Evolutionary conservation across 2,113 vertebrate genomes (phyloP).

Genomic region (Glareola pratincola): DNA sequence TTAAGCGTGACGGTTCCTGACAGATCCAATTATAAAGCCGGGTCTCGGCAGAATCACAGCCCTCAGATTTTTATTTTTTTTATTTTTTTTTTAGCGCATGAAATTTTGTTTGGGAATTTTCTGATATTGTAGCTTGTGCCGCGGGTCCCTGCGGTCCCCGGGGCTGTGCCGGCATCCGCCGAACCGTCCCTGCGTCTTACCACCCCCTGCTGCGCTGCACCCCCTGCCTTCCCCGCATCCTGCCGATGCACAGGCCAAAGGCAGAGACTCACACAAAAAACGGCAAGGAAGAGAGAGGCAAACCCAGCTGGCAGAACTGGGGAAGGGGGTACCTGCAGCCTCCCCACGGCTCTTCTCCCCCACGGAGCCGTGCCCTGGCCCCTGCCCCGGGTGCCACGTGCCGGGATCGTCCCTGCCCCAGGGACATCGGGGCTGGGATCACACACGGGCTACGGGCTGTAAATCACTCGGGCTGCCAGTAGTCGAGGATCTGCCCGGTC

Average conservation of each 20-base stretch:
- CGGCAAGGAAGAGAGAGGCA: too few species aligned
- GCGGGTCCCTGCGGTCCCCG: fast-evolving
- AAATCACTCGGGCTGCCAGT: not conserved
- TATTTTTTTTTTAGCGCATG: not conserved
- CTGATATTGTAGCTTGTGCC: not conserved
- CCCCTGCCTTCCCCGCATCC: not conserved
- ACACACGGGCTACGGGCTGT: fast-evolving
- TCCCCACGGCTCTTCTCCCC: not conserved
- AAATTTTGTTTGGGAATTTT: constrained; percentile 33
- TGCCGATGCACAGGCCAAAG: not conserved
- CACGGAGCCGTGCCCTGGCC: not conserved
- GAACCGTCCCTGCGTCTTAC: not conserved
- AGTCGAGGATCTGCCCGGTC: not conserved
- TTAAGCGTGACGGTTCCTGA: constrained; percentile 59
- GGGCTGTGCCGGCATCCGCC: not conserved
- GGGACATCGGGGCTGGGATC: not conserved
- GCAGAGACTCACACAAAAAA: not conserved
- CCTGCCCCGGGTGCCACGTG: fast-evolving
- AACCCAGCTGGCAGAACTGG: fast-evolving
- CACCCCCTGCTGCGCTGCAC: fast-evolving
- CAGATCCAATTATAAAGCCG: constrained; percentile 70
- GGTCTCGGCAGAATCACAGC: constrained; percentile 41
- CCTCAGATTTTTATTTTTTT: not conserved
- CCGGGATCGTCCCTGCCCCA: not conserved
- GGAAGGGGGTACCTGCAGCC: not conserved